Base-by-base conservation (phyloP, 2,797 vertebrate genomes). In the Thalassophryne amazonica region DNA sequence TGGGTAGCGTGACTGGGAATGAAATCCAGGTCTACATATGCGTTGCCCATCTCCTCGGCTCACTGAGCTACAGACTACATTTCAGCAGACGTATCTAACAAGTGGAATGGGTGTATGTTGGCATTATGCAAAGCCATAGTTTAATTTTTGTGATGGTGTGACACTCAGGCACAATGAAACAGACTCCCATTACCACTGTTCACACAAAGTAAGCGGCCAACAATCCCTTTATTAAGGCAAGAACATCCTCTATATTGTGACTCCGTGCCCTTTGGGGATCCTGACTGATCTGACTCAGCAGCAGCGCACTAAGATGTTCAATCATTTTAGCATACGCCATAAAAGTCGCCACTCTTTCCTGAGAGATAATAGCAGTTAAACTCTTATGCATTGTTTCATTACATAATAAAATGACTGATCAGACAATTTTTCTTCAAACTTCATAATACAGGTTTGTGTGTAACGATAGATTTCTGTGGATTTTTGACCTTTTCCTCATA, bases 231-330 rank as follows among this genome's bases (percentile, higher is more conserved):
- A 57, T 64, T 55, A 57, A 47, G 8, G 5, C 28, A 16, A 23
- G 17, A 46, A 39, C 33, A 33, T 52, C 34, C 12, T 29, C 18
- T 36, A 41, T 34, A 37, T 50, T 42, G 35, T 61, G 50, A 48
- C 11, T 45, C 38, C 18, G 51, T 50, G 41, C 34, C 65, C 42
- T 63, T 41, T 45, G 42, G 42, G 40, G 12, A 41, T 37, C 18
- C 43, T 47, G 7, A 45, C 30, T 18, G 9, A 38, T 42, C 61
- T 70, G 65, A 73, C 43, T 70, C 61, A 64, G 65, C 58, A 51
- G 17, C 23, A 37, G 27, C 11, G 23, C 27, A 13, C 54, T 16
- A 15, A 2, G 55, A 45, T 17, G 35, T 17, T 64, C 27, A 8
- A 19, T 49, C 64, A 29, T 27, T 69, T 27, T 3, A 37, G n/a